Evolutionary conservation across 2,888 invertebrate genomes (phyloP), one percentile per base, ranked within the genome.

Genomic region (Allophyes oxyacanthae): DNA sequence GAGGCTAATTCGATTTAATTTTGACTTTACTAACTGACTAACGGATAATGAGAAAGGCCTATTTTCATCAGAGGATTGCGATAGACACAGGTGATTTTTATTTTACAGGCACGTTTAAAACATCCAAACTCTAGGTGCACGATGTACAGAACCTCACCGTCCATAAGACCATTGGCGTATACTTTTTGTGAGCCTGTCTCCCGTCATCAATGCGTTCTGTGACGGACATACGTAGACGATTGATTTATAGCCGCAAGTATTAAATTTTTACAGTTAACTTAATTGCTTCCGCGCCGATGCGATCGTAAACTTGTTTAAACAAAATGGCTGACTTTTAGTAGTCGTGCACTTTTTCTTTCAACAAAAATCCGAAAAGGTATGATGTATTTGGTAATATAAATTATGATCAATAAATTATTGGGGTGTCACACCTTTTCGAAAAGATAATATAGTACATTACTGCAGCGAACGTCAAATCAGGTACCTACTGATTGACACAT

Each of bases 201-300:
- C 62, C 64, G 49, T 81, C 81, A 55, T 48, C 52, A 81, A 83
- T 82, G 77, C 59, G 72, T 77, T 67, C 79, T 74, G 67, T 75
- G 65, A 48, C 80, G 54, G 54, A 63, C 71, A 70, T 20, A 20
- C 20, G 20, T 20, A 20, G 68, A 41, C 50, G 45, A 48, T 54
- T 84, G 86, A 86, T 86, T 86, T 86, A 85, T 75, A 77, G 45
- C 66, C 34, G 51, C 61, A 70, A 61, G 71, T 81, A 85, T 84
- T 81, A 88, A 88, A 88, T 67, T 81, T 87, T 88, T 83, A 88
- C 81, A 82, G 77, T 76, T 72, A 76, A 79, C 82, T 90, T 90
- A 86, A 89, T 85, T 87, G 83, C 87, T 89, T 90, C 87, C 86
- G 82, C 77, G 76, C 76, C 76, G 81, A 82, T 83, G 32, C 59